Evolutionary conservation across 2,113 vertebrate species (phyloP).

Genomic region (Rhea pennata): DNA sequence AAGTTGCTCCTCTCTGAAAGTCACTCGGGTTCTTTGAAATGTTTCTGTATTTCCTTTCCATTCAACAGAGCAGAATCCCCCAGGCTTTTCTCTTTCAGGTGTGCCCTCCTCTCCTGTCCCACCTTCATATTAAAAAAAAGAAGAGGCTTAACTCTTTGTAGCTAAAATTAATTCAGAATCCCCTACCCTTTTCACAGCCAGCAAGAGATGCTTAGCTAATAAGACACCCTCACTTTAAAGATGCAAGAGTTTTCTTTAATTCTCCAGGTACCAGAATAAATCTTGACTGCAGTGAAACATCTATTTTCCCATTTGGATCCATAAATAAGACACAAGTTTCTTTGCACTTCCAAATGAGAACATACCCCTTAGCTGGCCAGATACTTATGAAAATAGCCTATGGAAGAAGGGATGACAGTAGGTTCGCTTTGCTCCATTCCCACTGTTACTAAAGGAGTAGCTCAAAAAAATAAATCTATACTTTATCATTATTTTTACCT

Average conservation of each 20-base stretch:
- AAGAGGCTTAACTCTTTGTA: background rate
- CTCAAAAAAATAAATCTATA: slow-evolving; percentile 49
- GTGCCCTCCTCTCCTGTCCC: background rate
- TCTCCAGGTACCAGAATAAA: background rate
- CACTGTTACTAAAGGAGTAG: slow-evolving; percentile 46
- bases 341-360: slow-evolving; percentile 23
- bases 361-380: slow-evolving; percentile 23
- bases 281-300: background rate
- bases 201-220: background rate
- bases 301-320: slow-evolving; percentile 23
- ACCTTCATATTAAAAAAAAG: background rate
- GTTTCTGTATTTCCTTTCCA: background rate
- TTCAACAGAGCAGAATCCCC: background rate
- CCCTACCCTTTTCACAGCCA: background rate
- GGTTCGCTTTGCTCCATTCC: background rate
- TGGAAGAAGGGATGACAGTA: background rate
- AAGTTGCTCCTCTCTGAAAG: background rate
- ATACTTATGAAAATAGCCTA: slow-evolving; percentile 13
- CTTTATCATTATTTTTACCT: slow-evolving; percentile 70
- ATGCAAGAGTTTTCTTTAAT: background rate
- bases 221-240: background rate
- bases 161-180: background rate
- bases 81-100: background rate
- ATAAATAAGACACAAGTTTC: background rate
- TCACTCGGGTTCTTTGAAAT: background rate